Evolutionary conservation across 2,797 vertebrate species (phyloP), one percentile per base, ranked within the genome.

Genomic region (Coendou prehensilis): DNA sequence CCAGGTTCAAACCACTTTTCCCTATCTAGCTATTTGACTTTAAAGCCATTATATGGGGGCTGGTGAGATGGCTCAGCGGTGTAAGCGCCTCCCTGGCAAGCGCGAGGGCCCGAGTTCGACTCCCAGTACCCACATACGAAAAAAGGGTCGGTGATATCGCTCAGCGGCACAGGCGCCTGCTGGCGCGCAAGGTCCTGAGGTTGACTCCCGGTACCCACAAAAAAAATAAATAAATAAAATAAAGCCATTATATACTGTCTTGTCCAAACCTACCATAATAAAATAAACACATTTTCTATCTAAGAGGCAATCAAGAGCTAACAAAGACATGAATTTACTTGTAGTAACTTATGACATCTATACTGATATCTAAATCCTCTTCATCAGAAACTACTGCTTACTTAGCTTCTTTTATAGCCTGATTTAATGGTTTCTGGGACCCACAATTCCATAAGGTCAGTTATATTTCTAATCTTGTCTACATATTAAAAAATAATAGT

Each of bases 201-300:
- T 41, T 2, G 37, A 41, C 37, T 2, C 37, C 37, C 37, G 37
- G 37, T 41, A 41, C 37, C 37, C 37, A 41, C 37, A 41, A 41
- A 41, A 41, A 41, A 41, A 41, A 41, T 41, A 41, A 41, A n/a
- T n/a, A n/a, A 41, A 41, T 41, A 41, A 41, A 41, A 92, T 96
- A 88, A 96, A 92, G 57, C 61, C 61, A 79, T 37, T 88, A 57
- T 97, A 94, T 90, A 63, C 59, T 94, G 11, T 94, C 87, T 76
- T 82, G 54, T 85, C 47, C 96, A 95, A 96, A 96, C 6, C 10
- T 86, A 95, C 92, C 79, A 97, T 82, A 61, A 67, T 92, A 87
- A 96, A 96, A 89, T 93, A 93, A 94, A 87, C 54, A 91, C 59
- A 64, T 90, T 91, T 93, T 61, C 17, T 85, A 54, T 87, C 47